These are phyloP conservation scores for Polypedilum vanderplanki DNA, from an alignment of 1,140 invertebrate genomes.

Conservation along the genomic window DNA sequence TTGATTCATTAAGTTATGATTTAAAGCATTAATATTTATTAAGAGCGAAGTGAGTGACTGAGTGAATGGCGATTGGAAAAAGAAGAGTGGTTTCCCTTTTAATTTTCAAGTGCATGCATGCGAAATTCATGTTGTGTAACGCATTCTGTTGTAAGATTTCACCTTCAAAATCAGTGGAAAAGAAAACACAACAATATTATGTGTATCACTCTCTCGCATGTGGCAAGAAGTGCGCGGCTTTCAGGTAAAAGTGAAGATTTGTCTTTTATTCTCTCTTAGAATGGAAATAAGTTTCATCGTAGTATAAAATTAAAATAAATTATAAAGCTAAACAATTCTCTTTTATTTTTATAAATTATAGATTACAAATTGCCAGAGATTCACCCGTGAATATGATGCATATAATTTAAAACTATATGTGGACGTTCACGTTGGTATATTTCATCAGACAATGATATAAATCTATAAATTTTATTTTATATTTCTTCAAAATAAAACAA, in stretches of 20 bases:
- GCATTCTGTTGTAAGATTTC: slow-evolving; percentile 24
- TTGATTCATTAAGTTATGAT: slow-evolving; percentile 14
- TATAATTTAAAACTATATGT: too few relatives aligned
- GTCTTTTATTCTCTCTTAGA: neutral
- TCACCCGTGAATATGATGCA: too few relatives aligned
- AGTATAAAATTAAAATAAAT: slow-evolving; percentile 20
- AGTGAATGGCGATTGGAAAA: too few relatives aligned
- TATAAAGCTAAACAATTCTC: neutral
- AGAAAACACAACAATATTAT: neutral
- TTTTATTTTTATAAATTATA: slow-evolving; percentile 8
- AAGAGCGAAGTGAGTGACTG: neutral
- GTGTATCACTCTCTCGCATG: neutral
- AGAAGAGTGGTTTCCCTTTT: too few relatives aligned
- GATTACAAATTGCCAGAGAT: neutral
- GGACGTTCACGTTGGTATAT: neutral
- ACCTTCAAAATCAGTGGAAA: slow-evolving; percentile 21
- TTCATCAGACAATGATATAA: slow-evolving; percentile 2
- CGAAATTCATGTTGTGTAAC: slow-evolving; percentile 23
- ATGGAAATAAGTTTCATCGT: neutral
- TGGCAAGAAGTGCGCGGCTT: too few relatives aligned
- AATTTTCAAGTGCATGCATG: slow-evolving; percentile 9
- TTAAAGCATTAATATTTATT: slow-evolving; percentile 14
- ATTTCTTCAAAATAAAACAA: neutral
- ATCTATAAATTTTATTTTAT: slow-evolving; percentile 1
- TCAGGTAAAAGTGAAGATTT: too few relatives aligned